Evolutionary conservation across 2,113 vertebrate species (phyloP).

Genomic region (Synchiropus splendidus): DNA sequence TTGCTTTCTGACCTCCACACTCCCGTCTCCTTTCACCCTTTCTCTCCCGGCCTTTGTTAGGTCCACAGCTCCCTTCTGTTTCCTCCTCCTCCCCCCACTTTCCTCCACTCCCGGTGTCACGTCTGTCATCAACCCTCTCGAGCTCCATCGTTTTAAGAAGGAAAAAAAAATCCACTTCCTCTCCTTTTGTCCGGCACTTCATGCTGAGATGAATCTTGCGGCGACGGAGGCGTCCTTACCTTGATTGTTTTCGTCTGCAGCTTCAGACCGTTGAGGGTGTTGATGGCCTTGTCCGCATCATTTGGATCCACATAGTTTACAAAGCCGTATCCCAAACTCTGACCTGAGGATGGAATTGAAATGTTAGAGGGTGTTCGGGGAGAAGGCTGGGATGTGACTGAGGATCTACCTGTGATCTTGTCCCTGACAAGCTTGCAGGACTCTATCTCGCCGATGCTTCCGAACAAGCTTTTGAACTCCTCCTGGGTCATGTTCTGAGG

Average conservation of each 20-base stretch:
- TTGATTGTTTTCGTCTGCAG: constrained; percentile 98
- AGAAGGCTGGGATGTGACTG: background rate
- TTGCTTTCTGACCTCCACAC: constrained; percentile 74
- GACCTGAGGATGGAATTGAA: constrained; percentile 64
- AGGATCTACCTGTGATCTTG: constrained; percentile 83
- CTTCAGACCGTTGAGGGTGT: constrained; percentile 92
- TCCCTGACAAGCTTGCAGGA: constrained; percentile 92
- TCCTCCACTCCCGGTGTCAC: constrained; percentile 54
- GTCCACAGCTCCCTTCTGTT: constrained; percentile 28
- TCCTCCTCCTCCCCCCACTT: constrained; percentile 31
- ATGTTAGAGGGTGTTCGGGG: no score
- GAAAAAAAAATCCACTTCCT: constrained; percentile 37
- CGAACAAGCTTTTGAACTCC: constrained; percentile 91
- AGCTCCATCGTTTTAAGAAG: constrained; percentile 2
- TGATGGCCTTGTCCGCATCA: constrained; percentile 93
- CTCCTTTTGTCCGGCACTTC: constrained; percentile 15
- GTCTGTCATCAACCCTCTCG: constrained; percentile 32
- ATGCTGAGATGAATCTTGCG: background rate
- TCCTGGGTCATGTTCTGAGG: constrained; percentile 98
- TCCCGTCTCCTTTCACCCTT: constrained; percentile 42
- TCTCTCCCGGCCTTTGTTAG: constrained; percentile 54
- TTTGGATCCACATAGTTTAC: constrained; percentile 95
- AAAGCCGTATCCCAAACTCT: constrained; percentile 93
- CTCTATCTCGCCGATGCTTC: constrained; percentile 92
- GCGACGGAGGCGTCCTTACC: constrained; percentile 58